A percentile compares a stretch with the other conserved stretches of the same genome.
phyloP scores from a whole-genome alignment of 1,140 invertebrate genomes.

The Diprion similis region DNA sequence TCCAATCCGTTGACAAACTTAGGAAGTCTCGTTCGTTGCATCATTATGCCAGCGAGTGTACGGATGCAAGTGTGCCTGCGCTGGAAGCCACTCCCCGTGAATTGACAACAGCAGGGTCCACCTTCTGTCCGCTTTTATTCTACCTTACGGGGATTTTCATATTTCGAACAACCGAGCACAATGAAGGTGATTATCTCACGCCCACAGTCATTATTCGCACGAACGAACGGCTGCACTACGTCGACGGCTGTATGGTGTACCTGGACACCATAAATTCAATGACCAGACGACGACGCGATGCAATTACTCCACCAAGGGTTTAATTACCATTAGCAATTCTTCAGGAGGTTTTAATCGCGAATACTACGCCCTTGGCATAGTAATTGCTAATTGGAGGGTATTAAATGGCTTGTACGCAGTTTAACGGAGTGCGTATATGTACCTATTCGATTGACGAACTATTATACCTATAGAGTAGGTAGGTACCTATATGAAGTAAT shows the following conservation, averaged over 20 bases:
- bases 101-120: too few species aligned
- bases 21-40: too few species aligned
- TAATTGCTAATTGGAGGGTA: neutral
- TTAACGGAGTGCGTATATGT: too few species aligned
- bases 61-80: too few species aligned
- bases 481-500: neutral
- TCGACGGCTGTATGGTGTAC: neutral
- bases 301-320: neutral
- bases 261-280: neutral
- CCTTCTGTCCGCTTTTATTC: too few species aligned
- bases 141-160: neutral
- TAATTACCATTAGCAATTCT: neutral
- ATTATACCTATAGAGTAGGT: neutral
- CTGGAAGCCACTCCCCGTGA: too few species aligned
- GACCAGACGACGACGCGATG: neutral
- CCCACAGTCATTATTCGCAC: neutral
- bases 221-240: neutral
- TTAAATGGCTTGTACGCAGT: neutral
- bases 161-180: neutral
- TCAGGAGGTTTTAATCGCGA: neutral
- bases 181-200: constrained; percentile 1
- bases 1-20: too few species aligned
- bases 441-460: neutral
- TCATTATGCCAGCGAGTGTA: too few species aligned
- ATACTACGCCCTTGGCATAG: neutral